These are phyloP conservation scores for Entelurus aequoreus DNA, from an alignment of 2,113 vertebrate genomes.

Conservation along the genomic window DNA sequence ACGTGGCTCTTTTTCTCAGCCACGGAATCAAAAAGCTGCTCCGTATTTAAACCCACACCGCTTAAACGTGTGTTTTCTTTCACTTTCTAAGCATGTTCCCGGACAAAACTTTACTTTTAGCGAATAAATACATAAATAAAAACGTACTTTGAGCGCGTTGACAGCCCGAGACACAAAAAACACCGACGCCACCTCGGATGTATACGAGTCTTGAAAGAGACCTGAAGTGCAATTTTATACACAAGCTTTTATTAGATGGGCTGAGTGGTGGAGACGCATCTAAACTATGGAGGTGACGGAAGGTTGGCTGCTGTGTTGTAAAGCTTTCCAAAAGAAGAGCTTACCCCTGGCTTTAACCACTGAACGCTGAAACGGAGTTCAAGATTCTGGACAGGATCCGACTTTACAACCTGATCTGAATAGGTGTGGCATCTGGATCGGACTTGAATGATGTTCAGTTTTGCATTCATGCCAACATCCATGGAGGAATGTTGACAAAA, in stretches of 20 bases:
- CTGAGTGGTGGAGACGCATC: background rate
- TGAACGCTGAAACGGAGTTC: too few species aligned
- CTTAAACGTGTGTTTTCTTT: too few species aligned
- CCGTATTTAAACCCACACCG: background rate
- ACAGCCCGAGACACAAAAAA: background rate
- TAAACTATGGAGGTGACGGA: constrained; percentile 1
- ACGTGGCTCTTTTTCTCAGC: constrained; percentile 3
- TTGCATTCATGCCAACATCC: too few species aligned
- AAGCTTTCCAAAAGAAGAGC: background rate
- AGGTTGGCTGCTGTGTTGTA: background rate
- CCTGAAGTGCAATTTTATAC: background rate
- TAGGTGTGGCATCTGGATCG: too few species aligned
- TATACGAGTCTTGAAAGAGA: background rate
- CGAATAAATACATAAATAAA: too few species aligned
- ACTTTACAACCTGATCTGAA: too few species aligned
- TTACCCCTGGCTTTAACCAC: too few species aligned
- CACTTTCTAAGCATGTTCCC: too few species aligned
- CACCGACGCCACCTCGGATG: background rate
- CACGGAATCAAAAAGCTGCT: constrained; percentile 3
- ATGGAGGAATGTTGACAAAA: too few species aligned
- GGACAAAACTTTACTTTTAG: too few species aligned
- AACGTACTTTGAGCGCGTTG: background rate
- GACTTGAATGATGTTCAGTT: too few species aligned
- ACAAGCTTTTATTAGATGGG: background rate
- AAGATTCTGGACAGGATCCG: too few species aligned